phyloP scores from a whole-genome alignment of 2,797 vertebrate genomes.

The Siniperca undulata region DNA sequence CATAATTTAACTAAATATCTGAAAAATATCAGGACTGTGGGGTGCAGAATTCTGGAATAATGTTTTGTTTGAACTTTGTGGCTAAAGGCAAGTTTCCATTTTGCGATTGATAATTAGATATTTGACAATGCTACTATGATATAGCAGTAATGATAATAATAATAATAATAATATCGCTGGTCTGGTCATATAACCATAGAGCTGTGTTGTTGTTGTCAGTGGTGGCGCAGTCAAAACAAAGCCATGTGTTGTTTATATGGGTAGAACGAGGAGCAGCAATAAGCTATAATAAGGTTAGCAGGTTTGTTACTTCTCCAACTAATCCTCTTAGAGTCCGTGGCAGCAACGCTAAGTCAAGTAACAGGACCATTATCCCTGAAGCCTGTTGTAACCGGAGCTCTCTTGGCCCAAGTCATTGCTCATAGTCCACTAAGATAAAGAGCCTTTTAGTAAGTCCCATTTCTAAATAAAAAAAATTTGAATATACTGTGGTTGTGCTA shows the following conservation, averaged over 20 bases:
- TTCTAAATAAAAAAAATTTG: too few relatives aligned
- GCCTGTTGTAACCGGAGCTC: conserved; percentile 59
- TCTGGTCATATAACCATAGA: not conserved
- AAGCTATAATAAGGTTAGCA: conserved; percentile 75
- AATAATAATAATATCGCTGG: too few relatives aligned
- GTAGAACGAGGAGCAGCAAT: conserved; percentile 23
- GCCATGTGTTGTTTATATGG: conserved; percentile 62
- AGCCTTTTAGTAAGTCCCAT: not conserved
- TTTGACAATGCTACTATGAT: not conserved
- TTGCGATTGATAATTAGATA: not conserved
- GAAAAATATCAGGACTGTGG: not conserved
- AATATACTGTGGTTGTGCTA: too few relatives aligned
- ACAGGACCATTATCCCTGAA: conserved; percentile 64
- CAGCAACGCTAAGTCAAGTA: conserved; percentile 63
- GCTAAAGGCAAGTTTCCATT: not conserved
- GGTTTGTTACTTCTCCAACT: conserved; percentile 74
- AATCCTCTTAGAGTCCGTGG: conserved; percentile 82
- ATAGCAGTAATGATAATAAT: not conserved
- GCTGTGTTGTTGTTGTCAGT: conserved; percentile 17
- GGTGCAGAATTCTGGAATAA: not conserved
- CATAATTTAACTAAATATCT: not conserved
- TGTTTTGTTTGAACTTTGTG: not conserved
- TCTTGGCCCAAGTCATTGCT: not conserved
- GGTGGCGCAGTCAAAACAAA: conserved; percentile 63
- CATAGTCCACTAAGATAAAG: conserved; percentile 33